Conservation (phyloP, 2,113 vertebrate species). For the Oncorhynchus masou region DNA sequence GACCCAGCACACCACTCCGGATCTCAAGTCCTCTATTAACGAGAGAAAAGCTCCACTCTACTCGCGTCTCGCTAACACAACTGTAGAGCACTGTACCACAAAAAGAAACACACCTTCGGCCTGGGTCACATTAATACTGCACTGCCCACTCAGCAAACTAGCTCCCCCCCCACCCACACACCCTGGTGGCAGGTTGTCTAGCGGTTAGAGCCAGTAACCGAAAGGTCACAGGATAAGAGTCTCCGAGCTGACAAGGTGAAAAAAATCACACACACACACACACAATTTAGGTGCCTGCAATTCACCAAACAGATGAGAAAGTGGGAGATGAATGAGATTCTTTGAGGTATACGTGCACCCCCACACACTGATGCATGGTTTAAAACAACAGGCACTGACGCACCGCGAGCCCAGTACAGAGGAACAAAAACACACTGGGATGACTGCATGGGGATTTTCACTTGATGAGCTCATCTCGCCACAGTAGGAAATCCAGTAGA, state of each 20-base stretch:
- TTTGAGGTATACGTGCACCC: slow-evolving; percentile 30
- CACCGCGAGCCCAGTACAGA: slow-evolving; percentile 29
- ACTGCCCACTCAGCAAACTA: slow-evolving; percentile 2
- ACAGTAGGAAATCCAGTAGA: slow-evolving; percentile 10
- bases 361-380: slow-evolving; percentile 17
- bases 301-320: slow-evolving; percentile 6
- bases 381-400: slow-evolving; percentile 55
- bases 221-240: too few relatives aligned
- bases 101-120: too few relatives aligned
- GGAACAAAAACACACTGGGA: slow-evolving; percentile 31
- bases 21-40: neutral
- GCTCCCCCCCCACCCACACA: neutral
- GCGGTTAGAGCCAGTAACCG: too few relatives aligned
- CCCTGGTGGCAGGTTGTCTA: neutral
- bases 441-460: slow-evolving; percentile 13
- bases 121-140: neutral
- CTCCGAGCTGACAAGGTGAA: too few relatives aligned
- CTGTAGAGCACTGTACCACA: neutral
- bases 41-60: neutral
- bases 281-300: neutral
- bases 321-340: slow-evolving; percentile 41
- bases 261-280: neutral
- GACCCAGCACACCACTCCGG: neutral
- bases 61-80: neutral
- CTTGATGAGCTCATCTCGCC: slow-evolving; percentile 17